Conservation (phyloP, 1,140 invertebrate genomes). For the Spodoptera litura region DNA sequence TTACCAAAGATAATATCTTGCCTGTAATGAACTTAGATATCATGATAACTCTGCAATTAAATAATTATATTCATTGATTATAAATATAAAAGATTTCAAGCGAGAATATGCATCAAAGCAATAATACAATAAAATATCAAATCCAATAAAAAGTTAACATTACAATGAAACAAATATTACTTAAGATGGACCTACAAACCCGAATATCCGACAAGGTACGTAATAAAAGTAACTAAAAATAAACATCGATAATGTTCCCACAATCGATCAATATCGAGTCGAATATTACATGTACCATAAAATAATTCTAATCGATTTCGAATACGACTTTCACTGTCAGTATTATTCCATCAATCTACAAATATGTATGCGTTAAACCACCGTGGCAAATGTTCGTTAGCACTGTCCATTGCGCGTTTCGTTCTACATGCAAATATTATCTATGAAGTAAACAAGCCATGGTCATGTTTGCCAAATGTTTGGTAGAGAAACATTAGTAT, state of each 20-base stretch:
- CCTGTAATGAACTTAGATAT: too few species aligned
- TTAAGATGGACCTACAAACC: conserved; percentile 1
- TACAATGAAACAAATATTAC: background rate
- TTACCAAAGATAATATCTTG: too few species aligned
- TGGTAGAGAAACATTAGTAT: background rate
- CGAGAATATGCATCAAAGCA: too few species aligned
- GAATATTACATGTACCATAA: conserved; percentile 4
- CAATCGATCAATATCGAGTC: conserved; percentile 5
- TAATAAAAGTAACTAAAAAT: background rate
- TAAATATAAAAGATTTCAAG: too few species aligned
- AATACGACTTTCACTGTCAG: conserved; percentile 3
- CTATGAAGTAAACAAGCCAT: background rate
- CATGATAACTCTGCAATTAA: too few species aligned
- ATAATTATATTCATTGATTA: too few species aligned
- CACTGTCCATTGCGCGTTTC: background rate
- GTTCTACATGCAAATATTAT: background rate
- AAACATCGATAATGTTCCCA: conserved; percentile 9
- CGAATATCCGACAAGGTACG: background rate
- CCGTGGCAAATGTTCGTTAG: background rate
- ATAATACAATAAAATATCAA: too few species aligned
- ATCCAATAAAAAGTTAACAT: too few species aligned
- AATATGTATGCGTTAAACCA: background rate
- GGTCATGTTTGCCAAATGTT: background rate
- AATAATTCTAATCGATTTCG: conserved; percentile 18
- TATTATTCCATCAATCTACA: conserved; percentile 1